Conservation (phyloP, 1,140 invertebrate species). For the Drosophila sproati region DNA sequence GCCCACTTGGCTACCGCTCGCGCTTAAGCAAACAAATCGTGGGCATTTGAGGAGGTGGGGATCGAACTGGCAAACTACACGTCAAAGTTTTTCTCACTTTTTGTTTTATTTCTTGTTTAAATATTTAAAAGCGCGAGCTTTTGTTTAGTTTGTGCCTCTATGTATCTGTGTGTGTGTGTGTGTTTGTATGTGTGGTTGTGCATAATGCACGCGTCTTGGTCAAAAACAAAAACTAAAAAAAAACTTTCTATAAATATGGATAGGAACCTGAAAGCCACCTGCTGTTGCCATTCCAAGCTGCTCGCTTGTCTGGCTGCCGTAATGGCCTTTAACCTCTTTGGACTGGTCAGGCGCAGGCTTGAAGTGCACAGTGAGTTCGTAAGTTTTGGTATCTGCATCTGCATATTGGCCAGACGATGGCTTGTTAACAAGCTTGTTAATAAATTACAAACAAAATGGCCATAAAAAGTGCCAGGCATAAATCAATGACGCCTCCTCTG, state of each 20-base stretch:
- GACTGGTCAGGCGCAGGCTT: slow-evolving; percentile 55
- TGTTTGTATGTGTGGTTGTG: slow-evolving; percentile 22
- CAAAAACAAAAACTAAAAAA: slow-evolving; percentile 10
- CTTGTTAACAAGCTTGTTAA: slow-evolving; percentile 83
- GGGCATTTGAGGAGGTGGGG: slow-evolving; percentile 17
- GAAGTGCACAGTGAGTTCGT: slow-evolving; percentile 23
- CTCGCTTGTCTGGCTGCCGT: slow-evolving; percentile 50
- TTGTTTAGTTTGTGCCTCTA: slow-evolving; percentile 30
- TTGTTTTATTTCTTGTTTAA: slow-evolving; percentile 49
- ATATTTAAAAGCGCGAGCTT: slow-evolving; percentile 57
- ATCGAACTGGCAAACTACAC: slow-evolving; percentile 43
- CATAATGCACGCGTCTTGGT: slow-evolving; percentile 43
- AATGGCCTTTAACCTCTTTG: slow-evolving; percentile 76
- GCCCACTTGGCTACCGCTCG: slow-evolving; percentile 76
- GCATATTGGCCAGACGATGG: slow-evolving; percentile 63
- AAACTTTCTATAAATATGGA: slow-evolving; percentile 80
- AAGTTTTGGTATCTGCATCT: slow-evolving; percentile 62
- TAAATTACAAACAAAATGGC: slow-evolving; percentile 83
- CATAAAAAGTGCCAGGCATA: slow-evolving; percentile 82
- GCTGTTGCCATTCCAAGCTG: slow-evolving; percentile 51
- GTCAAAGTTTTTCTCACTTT: slow-evolving; percentile 40
- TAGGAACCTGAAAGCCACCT: slow-evolving; percentile 70
- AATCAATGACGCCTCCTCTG: slow-evolving; percentile 66
- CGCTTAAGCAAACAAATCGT: slow-evolving; percentile 78
- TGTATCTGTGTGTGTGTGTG: slow-evolving; percentile 29